Base-by-base conservation (phyloP, 2,113 vertebrate species). In the Sus scrofa region DNA sequence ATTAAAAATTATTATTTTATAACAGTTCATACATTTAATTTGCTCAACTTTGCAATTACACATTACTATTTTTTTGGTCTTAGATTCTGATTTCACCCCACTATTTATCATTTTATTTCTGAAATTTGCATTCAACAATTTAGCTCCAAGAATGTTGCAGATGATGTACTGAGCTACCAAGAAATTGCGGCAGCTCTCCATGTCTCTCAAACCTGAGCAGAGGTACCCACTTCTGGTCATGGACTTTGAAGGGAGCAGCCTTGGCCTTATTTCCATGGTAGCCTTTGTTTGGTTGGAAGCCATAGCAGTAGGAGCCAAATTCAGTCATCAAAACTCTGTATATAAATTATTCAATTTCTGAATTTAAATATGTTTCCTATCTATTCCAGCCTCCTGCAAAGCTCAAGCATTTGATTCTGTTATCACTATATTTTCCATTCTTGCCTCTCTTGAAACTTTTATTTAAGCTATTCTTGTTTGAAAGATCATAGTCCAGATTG, bases 101-200 rank as follows among this genome's bases (percentile, higher is more conserved):
- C 27, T 27, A 34, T 39, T 77, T 5, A 27, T 54, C 7, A 24
- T 70, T 96, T 96, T 94, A 82, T 74, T 89, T 97, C 65, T 83
- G 27, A 89, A 89, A 77, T 58, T 2, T 88, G 20, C 3, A 7
- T 8, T 14, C 32, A 39, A 6, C 27, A n/a, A 88, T 78, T 78
- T 84, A 70, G 14, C 15, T 67, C 30, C 8, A n/a, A 50, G 30
- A 0, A 26, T 18, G 6, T 3, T 44, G 27, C 18, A 22, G 20
- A 44, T 8, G 11, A 0, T 20, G 4, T 18, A 54, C 8, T 75
- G 70, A 83, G 52, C 60, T 50, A 1, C 27, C 14, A 74, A 74
- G 12, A 3, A 50, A 67, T 34, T 56, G 13, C 15, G 63, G 3
- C 15, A 52, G 16, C 16, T 16, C 12, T 37, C 24, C 6, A 3